phyloP scores from a whole-genome alignment of 2,888 invertebrate genomes.

The Cepaea hortensis region DNA sequence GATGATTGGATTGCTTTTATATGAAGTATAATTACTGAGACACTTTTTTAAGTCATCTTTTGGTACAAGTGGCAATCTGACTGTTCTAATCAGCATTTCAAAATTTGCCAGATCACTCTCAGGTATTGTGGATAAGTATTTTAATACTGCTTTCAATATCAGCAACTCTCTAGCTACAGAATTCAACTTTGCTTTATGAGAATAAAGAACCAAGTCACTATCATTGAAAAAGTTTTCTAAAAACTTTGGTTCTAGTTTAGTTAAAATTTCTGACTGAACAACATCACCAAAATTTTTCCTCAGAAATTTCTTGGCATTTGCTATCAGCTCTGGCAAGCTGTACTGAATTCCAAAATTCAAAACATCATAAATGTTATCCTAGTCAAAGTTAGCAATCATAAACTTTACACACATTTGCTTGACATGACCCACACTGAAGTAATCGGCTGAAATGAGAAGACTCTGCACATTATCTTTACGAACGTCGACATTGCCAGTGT shows the following conservation, averaged over 20 bases:
- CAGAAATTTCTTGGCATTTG: conserved; percentile 5
- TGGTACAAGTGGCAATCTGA: no score
- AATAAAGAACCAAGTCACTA: background rate
- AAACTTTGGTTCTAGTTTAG: background rate
- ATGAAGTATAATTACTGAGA: background rate
- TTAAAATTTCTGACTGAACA: background rate
- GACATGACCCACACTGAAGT: no score
- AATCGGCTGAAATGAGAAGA: background rate
- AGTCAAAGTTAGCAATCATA: conserved; percentile 23
- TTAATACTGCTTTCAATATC: conserved; percentile 12
- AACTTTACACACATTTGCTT: conserved; percentile 26
- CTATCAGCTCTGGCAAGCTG: background rate
- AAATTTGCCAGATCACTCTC: background rate
- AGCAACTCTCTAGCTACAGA: conserved; percentile 11
- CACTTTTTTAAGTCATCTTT: no score
- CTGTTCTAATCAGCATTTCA: background rate
- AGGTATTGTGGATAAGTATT: background rate
- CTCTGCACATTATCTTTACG: conserved; percentile 38
- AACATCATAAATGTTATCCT: background rate
- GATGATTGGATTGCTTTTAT: no score
- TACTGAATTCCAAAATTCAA: conserved; percentile 4
- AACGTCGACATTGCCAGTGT: conserved; percentile 39
- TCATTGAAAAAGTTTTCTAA: conserved; percentile 24
- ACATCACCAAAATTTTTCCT: conserved; percentile 22
- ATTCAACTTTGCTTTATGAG: no score